phyloP scores from a whole-genome alignment of 2,797 vertebrate species.

The Scarus forsteni region DNA sequence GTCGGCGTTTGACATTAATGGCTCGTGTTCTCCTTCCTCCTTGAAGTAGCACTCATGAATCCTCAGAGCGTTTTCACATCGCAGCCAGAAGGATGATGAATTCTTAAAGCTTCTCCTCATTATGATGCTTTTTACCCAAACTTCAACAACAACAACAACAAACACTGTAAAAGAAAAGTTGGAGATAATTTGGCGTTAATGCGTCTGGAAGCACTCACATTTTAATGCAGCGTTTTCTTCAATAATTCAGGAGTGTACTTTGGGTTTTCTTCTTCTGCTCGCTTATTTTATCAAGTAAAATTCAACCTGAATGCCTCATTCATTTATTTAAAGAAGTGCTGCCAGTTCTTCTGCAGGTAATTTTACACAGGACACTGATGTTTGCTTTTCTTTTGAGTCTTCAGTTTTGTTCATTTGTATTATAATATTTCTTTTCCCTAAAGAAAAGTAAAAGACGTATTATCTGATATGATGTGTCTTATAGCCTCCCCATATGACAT shows the following conservation, averaged over 20 bases:
- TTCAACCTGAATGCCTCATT: background rate
- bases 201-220: conserved; percentile 2
- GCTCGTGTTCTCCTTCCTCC: background rate
- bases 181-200: background rate
- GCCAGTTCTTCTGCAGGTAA: too few relatives aligned
- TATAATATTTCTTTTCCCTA: too few relatives aligned
- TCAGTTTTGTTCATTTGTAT: too few relatives aligned
- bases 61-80: conserved; percentile 14
- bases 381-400: background rate
- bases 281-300: background rate
- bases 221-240: conserved; percentile 1
- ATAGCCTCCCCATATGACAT: too few relatives aligned
- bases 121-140: conserved; percentile 1
- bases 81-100: conserved; percentile 10
- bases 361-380: background rate
- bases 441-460: too few relatives aligned
- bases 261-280: background rate
- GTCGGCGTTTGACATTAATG: background rate
- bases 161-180: background rate
- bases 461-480: too few relatives aligned
- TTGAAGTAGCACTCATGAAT: background rate
- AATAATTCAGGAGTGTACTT: background rate
- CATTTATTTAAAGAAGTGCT: background rate
- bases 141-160: background rate
- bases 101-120: conserved; percentile 12